phyloP scores from a whole-genome alignment of 2,888 invertebrate species.

The Tanaodytes sp. region DNA sequence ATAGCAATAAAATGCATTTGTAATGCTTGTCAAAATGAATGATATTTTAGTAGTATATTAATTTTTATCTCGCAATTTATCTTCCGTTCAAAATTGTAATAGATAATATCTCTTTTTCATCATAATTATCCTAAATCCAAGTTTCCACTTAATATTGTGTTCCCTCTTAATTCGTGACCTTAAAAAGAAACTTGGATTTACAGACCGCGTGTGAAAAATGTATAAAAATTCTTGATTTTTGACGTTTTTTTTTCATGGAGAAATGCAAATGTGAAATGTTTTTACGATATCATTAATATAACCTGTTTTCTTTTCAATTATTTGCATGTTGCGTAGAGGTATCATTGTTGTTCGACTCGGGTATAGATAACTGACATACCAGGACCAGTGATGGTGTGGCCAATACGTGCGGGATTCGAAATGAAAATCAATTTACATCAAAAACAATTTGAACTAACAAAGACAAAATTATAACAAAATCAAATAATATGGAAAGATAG shows the following conservation, averaged over 20 bases:
- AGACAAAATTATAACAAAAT: too few relatives aligned
- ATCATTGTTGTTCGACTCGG: slow-evolving; percentile 47
- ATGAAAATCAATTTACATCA: slow-evolving; percentile 2
- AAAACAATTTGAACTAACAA: too few relatives aligned
- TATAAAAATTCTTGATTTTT: slow-evolving; percentile 24
- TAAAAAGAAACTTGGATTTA: slow-evolving; percentile 13
- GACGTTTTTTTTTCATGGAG: slow-evolving; percentile 10
- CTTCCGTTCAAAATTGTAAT: too few relatives aligned
- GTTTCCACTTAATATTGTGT: too few relatives aligned
- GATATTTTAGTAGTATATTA: too few relatives aligned
- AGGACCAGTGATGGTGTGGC: neutral
- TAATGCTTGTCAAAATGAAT: too few relatives aligned
- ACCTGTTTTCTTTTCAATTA: slow-evolving; percentile 47
- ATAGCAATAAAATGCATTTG: too few relatives aligned
- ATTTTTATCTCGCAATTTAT: too few relatives aligned
- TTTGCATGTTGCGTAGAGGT: slow-evolving; percentile 43
- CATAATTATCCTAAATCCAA: too few relatives aligned
- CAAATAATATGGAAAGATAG: too few relatives aligned
- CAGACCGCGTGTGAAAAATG: slow-evolving; percentile 27
- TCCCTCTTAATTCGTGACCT: too few relatives aligned
- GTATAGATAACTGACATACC: slow-evolving; percentile 17
- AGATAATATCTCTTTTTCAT: too few relatives aligned
- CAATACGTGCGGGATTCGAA: neutral
- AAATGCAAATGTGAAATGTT: slow-evolving; percentile 32
- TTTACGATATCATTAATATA: slow-evolving; percentile 3